Evolutionary conservation across 1,140 invertebrate genomes (phyloP).

Genomic region (Harlomillsia oculata): DNA sequence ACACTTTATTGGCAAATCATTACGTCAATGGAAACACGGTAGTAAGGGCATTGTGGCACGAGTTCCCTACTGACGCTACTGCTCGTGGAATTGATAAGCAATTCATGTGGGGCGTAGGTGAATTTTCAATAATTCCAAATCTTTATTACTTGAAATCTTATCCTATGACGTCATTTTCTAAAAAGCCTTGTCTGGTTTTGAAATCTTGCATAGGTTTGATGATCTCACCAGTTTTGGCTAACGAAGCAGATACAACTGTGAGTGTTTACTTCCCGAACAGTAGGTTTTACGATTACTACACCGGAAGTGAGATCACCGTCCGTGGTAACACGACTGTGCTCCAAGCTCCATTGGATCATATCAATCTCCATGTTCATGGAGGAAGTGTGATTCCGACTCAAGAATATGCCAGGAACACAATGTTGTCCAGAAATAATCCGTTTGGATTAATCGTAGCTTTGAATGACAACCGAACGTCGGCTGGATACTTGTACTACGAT

Average conservation of each 20-base stretch:
- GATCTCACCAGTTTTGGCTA: constrained; percentile 35
- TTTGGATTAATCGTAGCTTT: constrained; percentile 39
- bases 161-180: not conserved
- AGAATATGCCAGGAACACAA: constrained; percentile 51
- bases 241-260: constrained; percentile 38
- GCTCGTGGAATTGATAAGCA: constrained; percentile 36
- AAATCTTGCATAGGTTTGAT: constrained; percentile 34
- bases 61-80: constrained; percentile 36
- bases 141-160: not conserved
- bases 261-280: constrained; percentile 41
- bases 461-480: constrained; percentile 33
- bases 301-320: constrained; percentile 38
- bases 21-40: constrained; percentile 30
- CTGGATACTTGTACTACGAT: constrained; percentile 40
- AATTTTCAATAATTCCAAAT: not conserved
- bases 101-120: constrained; percentile 37
- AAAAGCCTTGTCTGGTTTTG: not conserved
- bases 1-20: constrained; percentile 43
- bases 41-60: constrained; percentile 36
- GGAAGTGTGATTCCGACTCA: constrained; percentile 63
- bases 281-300: constrained; percentile 43
- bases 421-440: constrained; percentile 36
- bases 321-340: constrained; percentile 46
- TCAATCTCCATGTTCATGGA: constrained; percentile 59
- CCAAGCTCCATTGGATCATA: constrained; percentile 51